phyloP scores from a whole-genome alignment of 2,888 invertebrate species.

The Caradrina kadenii region DNA sequence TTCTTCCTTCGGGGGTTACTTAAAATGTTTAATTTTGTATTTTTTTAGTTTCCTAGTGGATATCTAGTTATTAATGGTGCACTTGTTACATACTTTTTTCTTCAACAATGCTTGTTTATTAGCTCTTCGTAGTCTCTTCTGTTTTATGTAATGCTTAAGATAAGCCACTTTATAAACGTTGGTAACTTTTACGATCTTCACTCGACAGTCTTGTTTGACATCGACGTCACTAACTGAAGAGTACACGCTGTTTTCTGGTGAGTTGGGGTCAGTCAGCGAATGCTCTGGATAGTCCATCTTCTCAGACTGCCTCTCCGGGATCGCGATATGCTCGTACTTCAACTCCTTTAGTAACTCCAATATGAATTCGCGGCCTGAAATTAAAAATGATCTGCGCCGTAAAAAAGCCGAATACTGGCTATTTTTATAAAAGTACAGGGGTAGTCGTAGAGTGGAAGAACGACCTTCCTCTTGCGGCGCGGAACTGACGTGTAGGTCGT shows the following conservation, averaged over 20 bases:
- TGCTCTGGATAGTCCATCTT: slow-evolving; percentile 72
- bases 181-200: slow-evolving; percentile 85
- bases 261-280: slow-evolving; percentile 62
- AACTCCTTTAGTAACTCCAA: slow-evolving; percentile 78
- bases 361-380: slow-evolving; percentile 79
- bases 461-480: slow-evolving; percentile 73
- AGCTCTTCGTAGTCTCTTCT: slow-evolving; percentile 80
- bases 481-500: slow-evolving; percentile 60
- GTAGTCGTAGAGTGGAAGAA: background rate
- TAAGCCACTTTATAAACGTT: slow-evolving; percentile 86
- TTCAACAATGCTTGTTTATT: slow-evolving; percentile 79
- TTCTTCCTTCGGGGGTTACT: too few species aligned
- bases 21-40: too few species aligned
- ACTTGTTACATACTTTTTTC: slow-evolving; percentile 76
- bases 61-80: background rate
- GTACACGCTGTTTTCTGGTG: slow-evolving; percentile 75
- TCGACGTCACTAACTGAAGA: slow-evolving; percentile 76
- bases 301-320: slow-evolving; percentile 66
- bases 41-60: background rate
- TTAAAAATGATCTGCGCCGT: slow-evolving; percentile 35
- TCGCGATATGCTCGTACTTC: slow-evolving; percentile 70
- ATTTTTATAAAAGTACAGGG: slow-evolving; percentile 16
- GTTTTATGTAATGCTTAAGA: slow-evolving; percentile 84
- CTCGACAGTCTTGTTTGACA: slow-evolving; percentile 76
- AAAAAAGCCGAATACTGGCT: slow-evolving; percentile 19